Evolutionary conservation across 2,797 vertebrate species (phyloP), one percentile per base, ranked within the genome.

Genomic region (Cottoperca gobio): DNA sequence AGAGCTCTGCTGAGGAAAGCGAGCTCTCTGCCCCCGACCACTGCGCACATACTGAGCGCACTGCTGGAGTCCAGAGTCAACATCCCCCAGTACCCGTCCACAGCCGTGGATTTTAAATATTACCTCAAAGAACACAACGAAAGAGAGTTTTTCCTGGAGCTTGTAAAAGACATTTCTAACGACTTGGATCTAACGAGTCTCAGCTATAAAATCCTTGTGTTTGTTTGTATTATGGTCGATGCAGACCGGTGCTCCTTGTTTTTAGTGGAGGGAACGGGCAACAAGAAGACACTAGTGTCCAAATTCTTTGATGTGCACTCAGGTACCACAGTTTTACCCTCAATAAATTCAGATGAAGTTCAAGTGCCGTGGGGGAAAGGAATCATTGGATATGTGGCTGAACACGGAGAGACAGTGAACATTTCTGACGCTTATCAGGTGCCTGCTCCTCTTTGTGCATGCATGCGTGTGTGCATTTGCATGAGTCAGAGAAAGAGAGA

Each of bases 321-420:
- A 4, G 97, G 98, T 10, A 99, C 97, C 66, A 96, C 97, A 0
- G 91, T 99, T 62, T 90, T 99, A n/a, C 97, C 97, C 52, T 97
- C 96, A 28, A 94, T 96, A 86, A 96, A 97, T 91, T 97, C 96
- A 69, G 95, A 96, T 66, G 97, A 99, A 90, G 98, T 99, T 75
- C 98, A 99, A 88, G 97, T 99, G 85, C 98, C 97, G 19, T 99
- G 98, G 98, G 98, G 97, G 42, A 99, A 99, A 92, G 98, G 98
- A 5, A 98, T 99, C 90, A 97, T 99, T 83, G 98, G 98, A 87
- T 99, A 99, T 76, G 98, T 99, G 76, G 97, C 97, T 8, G 97
- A 99, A 70, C 97, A 99, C 62, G 98, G 98, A 76, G 97, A 99
- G 93, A 99, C 97, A 0, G 97, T 99, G 89, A 99, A 98, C 94